Evolutionary conservation across 2,113 vertebrate genomes (phyloP), one percentile per base, ranked within the genome.

Genomic region (Argyrosomus japonicus): DNA sequence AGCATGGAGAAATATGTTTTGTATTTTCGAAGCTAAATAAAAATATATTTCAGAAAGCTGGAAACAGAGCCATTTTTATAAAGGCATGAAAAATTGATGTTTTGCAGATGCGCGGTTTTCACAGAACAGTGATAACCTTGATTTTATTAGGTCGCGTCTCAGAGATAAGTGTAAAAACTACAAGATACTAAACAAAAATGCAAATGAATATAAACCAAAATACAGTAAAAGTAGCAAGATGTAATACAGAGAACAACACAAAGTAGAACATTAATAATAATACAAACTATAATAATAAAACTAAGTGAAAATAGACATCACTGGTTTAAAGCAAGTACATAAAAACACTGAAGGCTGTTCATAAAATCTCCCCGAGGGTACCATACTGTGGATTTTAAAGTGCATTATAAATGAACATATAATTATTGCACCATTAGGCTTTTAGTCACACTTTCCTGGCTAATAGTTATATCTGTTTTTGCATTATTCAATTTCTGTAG

Each of bases 381-480:
- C 51, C 3, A 13, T 21, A 4, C 27, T 58, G 40, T 81, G 69
- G 51, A 40, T 74, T 53, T 25, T 23, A 21, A 45, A 56, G 56
- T 51, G 65, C 2, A 6, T 15, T 73, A 11, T 18, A 10, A 48
- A 27, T 13, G 6, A 78, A 56, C 54, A 50, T 61, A 25, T 14
- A 54, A 50, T 63, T 40, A 32, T 40, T 68, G 25, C 53, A 45
- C 8, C 43, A 43, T 69, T 50, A 47, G 54, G 45, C 25, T 40
- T 36, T 51, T 19, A 21, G 23, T 14, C 51, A 25, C 25, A 60
- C 36, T 67, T 79, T 74, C 25, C 62, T 23, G 12, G n/a, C 53
- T 75, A 10, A 62, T 54, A 60, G 61, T 61, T 60, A 58, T 57
- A n/a, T 21, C 14, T 70, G 18, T 15, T 65, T 79, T 50, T 73